phyloP scores from a whole-genome alignment of 1,140 invertebrate genomes.

The Penaeus vannamei region DNA sequence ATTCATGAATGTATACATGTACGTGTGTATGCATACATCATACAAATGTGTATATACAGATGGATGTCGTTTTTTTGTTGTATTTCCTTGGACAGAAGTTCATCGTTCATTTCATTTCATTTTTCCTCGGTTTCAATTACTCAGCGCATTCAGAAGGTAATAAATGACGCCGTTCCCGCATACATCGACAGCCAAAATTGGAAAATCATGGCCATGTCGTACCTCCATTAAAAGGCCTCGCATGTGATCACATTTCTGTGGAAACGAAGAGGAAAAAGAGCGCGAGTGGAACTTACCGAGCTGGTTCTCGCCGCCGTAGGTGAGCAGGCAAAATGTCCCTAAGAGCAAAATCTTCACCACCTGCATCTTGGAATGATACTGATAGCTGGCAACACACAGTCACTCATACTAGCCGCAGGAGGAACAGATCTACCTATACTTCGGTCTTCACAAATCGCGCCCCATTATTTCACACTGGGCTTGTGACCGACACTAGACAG shows the following conservation, averaged over 20 bases:
- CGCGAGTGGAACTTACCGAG: not conserved
- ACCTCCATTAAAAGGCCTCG: no score
- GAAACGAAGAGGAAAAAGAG: no score
- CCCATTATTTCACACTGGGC: no score
- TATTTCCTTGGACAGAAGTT: not conserved
- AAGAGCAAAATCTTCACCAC: slow-evolving; percentile 20
- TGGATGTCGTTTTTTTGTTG: not conserved
- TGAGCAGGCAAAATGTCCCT: slow-evolving; percentile 8
- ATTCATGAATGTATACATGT: not conserved
- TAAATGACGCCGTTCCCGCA: no score
- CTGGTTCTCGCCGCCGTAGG: not conserved
- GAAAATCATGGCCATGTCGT: no score
- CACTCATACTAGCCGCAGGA: not conserved
- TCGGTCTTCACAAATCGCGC: not conserved
- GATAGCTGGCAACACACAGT: not conserved
- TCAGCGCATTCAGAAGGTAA: no score
- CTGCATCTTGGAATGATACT: slow-evolving; percentile 25
- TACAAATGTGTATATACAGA: not conserved
- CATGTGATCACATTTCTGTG: no score
- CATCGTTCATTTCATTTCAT: not conserved
- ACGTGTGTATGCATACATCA: not conserved
- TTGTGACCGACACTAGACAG: no score
- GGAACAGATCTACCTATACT: not conserved
- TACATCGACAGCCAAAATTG: no score
- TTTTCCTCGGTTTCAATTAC: not conserved